Evolutionary conservation across 1,140 invertebrate species (phyloP).

Genomic region (Pinna nobilis): DNA sequence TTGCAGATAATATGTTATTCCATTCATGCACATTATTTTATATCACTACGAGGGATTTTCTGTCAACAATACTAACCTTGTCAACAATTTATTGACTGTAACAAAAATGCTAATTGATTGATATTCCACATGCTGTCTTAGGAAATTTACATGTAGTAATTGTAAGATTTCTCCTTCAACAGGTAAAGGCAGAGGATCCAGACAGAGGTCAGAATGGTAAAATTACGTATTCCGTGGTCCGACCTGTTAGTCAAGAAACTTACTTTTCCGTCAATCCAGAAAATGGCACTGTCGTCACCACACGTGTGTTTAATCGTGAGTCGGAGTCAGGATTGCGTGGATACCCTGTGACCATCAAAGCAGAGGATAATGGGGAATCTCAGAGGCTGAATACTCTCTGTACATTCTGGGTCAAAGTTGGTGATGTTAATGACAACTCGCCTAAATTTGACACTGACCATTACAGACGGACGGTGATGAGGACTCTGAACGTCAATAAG

Average conservation of each 20-base stretch:
- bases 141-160: no score
- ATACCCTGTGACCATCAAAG: constrained; percentile 51
- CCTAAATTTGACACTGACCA: constrained; percentile 86
- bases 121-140: no score
- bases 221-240: constrained; percentile 52
- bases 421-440: constrained; percentile 93
- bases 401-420: constrained; percentile 81
- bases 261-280: constrained; percentile 49
- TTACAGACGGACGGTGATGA: constrained; percentile 81
- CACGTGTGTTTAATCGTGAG: constrained; percentile 46
- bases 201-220: constrained; percentile 59
- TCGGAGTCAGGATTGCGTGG: constrained; percentile 40
- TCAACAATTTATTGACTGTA: no score
- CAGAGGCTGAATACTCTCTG: constrained; percentile 56
- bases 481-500: constrained; percentile 41
- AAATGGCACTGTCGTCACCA: constrained; percentile 50
- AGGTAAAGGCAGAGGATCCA: constrained; percentile 61
- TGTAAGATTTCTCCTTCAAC: not conserved
- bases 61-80: no score
- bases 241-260: constrained; percentile 35
- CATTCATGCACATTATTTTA: no score
- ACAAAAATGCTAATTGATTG: not conserved
- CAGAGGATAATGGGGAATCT: constrained; percentile 49
- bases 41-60: no score
- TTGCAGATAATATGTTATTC: no score